Percentiles rank a stretch among this genome's conserved stretches.
Evolutionary conservation across 2,797 vertebrate genomes (phyloP).

Genomic region (Anas acuta): DNA sequence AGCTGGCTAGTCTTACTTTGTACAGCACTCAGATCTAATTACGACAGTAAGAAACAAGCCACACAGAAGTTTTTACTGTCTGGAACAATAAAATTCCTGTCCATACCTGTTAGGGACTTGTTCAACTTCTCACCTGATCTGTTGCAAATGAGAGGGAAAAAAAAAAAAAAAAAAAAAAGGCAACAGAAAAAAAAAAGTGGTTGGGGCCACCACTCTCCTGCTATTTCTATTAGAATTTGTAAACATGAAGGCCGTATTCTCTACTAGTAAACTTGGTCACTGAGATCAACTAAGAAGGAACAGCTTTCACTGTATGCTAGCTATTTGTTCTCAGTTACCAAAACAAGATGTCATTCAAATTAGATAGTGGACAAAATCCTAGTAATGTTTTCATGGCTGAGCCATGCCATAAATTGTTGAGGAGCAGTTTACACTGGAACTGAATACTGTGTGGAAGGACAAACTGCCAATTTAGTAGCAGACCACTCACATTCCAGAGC

Average conservation of each 20-base stretch:
- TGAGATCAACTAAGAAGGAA: not conserved
- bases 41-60: accelerated
- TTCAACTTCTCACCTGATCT: not conserved
- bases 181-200: not conserved
- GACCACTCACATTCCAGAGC: not conserved
- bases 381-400: not conserved
- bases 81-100: not conserved
- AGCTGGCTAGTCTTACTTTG: not conserved
- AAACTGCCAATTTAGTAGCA: not conserved
- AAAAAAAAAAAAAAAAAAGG: no score
- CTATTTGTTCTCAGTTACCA: not conserved
- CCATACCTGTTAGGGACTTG: not conserved
- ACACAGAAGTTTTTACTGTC: not conserved
- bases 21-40: not conserved
- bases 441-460: not conserved
- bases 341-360: not conserved
- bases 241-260: not conserved
- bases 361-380: not conserved
- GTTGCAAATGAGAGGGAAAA: not conserved
- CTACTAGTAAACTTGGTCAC: not conserved
- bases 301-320: not conserved
- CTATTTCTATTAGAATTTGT: not conserved
- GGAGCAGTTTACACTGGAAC: not conserved
- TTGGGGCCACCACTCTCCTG: not conserved
- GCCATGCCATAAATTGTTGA: not conserved